These are phyloP conservation scores for Oryzias javanicus DNA, from an alignment of 2,113 vertebrate genomes.

Conservation along the genomic window DNA sequence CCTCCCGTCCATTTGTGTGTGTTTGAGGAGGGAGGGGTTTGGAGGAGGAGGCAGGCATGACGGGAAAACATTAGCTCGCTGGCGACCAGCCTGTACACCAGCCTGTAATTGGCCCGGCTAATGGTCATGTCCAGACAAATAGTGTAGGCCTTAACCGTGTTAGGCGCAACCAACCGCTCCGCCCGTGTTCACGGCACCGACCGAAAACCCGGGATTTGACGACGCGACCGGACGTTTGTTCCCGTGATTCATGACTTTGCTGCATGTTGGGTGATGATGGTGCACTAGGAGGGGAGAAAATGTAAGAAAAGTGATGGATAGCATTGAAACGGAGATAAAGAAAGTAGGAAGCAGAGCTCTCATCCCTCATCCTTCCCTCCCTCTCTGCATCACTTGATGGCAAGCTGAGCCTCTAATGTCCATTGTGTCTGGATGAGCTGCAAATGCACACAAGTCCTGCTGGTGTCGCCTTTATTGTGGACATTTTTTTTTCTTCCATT, in stretches of 20 bases:
- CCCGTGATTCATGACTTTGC: too few relatives aligned
- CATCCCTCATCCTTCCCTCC: conserved; percentile 66
- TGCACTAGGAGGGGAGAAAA: conserved; percentile 19
- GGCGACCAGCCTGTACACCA: conserved; percentile 66
- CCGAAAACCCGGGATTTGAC: conserved; percentile 27
- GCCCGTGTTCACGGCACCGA: conserved; percentile 40
- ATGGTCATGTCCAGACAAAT: conserved; percentile 76
- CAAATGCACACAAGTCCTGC: conserved; percentile 16
- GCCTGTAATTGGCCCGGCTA: conserved; percentile 72
- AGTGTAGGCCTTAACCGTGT: conserved; percentile 63
- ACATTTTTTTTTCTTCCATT: conserved; percentile 21
- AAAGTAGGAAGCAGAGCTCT: conserved; percentile 1
- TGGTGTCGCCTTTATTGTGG: conserved; percentile 1
- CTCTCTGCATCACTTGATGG: conserved; percentile 65
- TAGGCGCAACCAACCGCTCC: conserved; percentile 57
- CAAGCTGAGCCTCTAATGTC: conserved; percentile 75
- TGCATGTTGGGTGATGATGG: too few relatives aligned
- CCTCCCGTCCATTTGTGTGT: conserved; percentile 27
- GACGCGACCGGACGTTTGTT: not conserved
- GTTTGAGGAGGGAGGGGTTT: conserved; percentile 41
- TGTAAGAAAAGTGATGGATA: conserved; percentile 28
- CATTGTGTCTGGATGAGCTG: conserved; percentile 73
- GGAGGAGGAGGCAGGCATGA: conserved; percentile 55
- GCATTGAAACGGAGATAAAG: conserved; percentile 12
- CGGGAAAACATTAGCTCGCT: conserved; percentile 73